Conservation (phyloP, 2,888 invertebrate genomes). For the Agrotis clavis region DNA sequence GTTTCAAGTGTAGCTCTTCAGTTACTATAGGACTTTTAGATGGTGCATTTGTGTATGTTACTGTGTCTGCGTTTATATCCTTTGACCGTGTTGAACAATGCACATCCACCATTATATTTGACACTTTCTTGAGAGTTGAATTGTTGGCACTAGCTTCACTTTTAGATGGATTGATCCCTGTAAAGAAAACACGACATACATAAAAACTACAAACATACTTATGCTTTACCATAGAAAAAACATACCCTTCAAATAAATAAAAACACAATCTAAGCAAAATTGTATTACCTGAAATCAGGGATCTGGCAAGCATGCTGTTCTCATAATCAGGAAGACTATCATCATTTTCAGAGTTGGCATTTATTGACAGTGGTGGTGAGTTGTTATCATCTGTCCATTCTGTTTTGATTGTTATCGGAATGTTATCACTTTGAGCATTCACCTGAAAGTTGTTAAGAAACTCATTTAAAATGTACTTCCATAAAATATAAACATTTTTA, state of each 20-base stretch:
- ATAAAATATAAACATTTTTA: neutral
- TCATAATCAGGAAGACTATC: constrained; percentile 89
- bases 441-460: constrained; percentile 66
- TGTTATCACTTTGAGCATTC: constrained; percentile 78
- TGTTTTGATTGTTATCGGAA: constrained; percentile 84
- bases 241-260: neutral
- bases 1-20: constrained; percentile 83
- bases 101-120: constrained; percentile 76
- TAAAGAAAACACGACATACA: constrained; percentile 46
- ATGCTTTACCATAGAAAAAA: neutral
- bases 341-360: constrained; percentile 83
- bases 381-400: constrained; percentile 82
- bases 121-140: constrained; percentile 79
- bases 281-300: constrained; percentile 86
- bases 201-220: neutral
- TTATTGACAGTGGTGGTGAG: constrained; percentile 76
- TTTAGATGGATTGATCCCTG: constrained; percentile 89
- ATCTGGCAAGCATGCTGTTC: constrained; percentile 90
- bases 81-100: constrained; percentile 77
- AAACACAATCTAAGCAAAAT: neutral
- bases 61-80: constrained; percentile 78
- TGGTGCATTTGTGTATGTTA: constrained; percentile 73
- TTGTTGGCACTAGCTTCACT: constrained; percentile 81
- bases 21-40: constrained; percentile 80
- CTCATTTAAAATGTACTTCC: neutral